A percentile compares a stretch with the other conserved stretches of the same genome.
phyloP scores from a whole-genome alignment of 2,113 vertebrate species.

The Colossoma macropomum region DNA sequence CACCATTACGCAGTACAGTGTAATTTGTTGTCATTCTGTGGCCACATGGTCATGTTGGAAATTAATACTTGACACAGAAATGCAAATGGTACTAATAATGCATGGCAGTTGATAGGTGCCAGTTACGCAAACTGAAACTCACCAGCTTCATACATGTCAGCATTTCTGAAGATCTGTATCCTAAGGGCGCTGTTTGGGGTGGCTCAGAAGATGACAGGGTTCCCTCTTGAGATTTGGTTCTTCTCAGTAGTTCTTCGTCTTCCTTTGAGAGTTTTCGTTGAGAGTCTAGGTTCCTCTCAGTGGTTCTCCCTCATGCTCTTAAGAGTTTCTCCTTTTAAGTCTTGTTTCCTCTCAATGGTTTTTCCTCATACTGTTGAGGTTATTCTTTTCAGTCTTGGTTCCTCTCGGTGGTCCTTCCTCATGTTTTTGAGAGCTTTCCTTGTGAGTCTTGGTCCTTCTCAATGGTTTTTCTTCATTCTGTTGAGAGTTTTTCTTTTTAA shows the following conservation, averaged over 20 bases:
- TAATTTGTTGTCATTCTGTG: background rate
- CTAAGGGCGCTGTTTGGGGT: background rate
- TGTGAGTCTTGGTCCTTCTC: background rate
- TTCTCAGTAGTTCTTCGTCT: too few species aligned
- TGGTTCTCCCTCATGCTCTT: background rate
- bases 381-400: too few species aligned
- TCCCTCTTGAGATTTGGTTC: background rate
- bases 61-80: background rate
- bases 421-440: background rate
- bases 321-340: too few species aligned
- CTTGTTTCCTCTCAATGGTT: too few species aligned
- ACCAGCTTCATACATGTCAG: background rate
- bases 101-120: background rate
- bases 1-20: background rate
- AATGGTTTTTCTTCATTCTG: too few species aligned
- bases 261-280: too few species aligned
- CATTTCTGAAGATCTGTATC: background rate
- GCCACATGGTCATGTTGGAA: background rate
- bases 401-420: background rate
- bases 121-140: background rate
- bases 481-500: too few species aligned
- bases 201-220: background rate
- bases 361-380: too few species aligned
- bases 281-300: background rate
- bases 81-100: conserved; percentile 2